Percentiles rank a stretch among this genome's conserved stretches.
Conservation (phyloP, 2,888 invertebrate species). For the Uropetala carovei region DNA sequence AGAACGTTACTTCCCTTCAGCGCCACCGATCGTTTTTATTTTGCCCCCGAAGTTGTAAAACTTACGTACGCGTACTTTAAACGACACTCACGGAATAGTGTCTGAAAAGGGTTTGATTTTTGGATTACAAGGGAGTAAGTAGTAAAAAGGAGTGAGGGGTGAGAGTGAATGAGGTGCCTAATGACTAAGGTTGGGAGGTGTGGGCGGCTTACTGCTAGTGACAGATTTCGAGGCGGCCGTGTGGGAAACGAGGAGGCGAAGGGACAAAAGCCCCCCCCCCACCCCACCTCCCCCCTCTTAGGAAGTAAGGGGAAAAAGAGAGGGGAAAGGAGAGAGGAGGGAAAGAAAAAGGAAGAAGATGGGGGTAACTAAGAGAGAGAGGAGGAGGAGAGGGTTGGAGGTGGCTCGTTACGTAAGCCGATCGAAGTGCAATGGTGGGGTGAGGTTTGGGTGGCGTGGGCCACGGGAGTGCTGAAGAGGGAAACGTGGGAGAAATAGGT, state of each 20-base stretch:
- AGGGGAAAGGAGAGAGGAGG: not conserved
- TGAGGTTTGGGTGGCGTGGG: not conserved
- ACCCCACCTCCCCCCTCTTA: too few species aligned
- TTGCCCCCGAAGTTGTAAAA: not conserved
- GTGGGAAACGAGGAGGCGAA: too few species aligned
- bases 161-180: not conserved
- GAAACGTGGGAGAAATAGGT: not conserved
- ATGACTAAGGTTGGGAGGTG: not conserved
- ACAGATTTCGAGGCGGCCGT: not conserved
- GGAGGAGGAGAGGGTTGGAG: not conserved
- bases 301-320: not conserved
- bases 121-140: not conserved
- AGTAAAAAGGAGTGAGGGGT: not conserved
- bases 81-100: not conserved
- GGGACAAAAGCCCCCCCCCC: too few species aligned
- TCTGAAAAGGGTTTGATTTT: not conserved
- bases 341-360: not conserved
- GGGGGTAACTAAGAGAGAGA: not conserved
- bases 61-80: not conserved
- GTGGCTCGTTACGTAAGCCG: slow-evolving; percentile 1
- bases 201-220: not conserved
- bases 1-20: too few species aligned
- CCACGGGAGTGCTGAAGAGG: not conserved
- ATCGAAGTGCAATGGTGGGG: not conserved
- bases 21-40: too few species aligned